phyloP scores from a whole-genome alignment of 2,113 vertebrate genomes.

The Barbus barbus region DNA sequence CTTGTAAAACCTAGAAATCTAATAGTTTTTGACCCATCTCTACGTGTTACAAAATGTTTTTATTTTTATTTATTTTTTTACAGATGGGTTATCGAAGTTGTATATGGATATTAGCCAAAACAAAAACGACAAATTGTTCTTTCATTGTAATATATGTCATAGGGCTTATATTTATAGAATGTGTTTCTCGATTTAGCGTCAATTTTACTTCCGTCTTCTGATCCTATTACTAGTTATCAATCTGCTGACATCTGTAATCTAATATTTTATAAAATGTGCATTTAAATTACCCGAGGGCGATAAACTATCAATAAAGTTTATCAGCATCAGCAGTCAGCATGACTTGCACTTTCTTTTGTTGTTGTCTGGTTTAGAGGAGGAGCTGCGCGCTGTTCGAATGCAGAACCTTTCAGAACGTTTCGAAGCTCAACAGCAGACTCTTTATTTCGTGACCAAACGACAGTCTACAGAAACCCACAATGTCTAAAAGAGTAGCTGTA shows the following conservation, averaged over 20 bases:
- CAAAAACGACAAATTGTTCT: neutral
- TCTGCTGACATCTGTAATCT: neutral
- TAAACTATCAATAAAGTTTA: neutral
- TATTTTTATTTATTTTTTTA: too few relatives aligned
- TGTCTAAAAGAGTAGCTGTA: constrained; percentile 60
- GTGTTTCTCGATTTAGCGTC: neutral
- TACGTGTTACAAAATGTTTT: too few relatives aligned
- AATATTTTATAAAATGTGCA: neutral
- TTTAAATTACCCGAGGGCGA: neutral
- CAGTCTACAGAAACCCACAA: neutral
- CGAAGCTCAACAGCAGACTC: neutral
- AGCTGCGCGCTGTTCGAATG: neutral
- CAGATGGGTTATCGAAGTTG: too few relatives aligned
- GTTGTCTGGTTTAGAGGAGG: neutral
- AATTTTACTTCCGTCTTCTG: neutral
- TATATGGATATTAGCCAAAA: too few relatives aligned
- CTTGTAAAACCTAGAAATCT: too few relatives aligned
- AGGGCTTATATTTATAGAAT: neutral
- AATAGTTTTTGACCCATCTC: too few relatives aligned
- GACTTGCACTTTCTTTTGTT: constrained; percentile 25
- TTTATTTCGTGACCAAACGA: neutral
- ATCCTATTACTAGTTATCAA: neutral
- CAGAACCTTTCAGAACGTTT: neutral
- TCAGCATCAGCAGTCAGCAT: constrained; percentile 4
- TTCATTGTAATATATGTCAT: neutral